Percentiles rank a stretch among this genome's conserved stretches.
Conservation (phyloP, 1,140 invertebrate species). For the Melipona quadrifasciata region DNA sequence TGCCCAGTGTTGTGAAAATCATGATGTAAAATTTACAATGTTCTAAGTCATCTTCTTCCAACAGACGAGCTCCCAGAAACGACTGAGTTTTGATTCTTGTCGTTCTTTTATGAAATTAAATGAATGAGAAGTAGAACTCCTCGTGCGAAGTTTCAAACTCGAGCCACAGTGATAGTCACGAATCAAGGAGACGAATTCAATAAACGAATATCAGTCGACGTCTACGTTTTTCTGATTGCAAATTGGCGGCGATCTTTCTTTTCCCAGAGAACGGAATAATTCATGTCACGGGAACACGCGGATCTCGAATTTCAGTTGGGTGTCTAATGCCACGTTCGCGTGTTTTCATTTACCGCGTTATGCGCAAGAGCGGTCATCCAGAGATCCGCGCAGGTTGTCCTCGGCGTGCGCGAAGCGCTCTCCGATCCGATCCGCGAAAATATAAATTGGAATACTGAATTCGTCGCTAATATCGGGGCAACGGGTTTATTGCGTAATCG, state of each 20-base stretch:
- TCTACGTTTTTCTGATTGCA: background rate
- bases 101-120: no score
- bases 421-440: slow-evolving; percentile 16
- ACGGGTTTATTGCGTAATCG: background rate
- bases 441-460: background rate
- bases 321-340: slow-evolving; percentile 47
- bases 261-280: slow-evolving; percentile 20
- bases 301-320: slow-evolving; percentile 42
- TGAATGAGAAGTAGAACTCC: no score
- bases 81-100: no score
- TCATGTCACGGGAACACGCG: slow-evolving; percentile 48
- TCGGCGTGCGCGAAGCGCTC: background rate
- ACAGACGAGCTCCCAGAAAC: no score
- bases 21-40: no score
- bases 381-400: slow-evolving; percentile 26
- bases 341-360: slow-evolving; percentile 42
- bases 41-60: no score
- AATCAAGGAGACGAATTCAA: no score
- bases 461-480: background rate
- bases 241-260: background rate
- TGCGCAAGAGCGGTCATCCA: slow-evolving; percentile 27
- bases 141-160: background rate
- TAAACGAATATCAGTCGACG: background rate
- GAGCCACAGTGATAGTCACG: background rate
- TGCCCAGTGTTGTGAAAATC: no score